These are phyloP conservation scores for Dicerorhinus sumatrensis DNA, from an alignment of 2,113 vertebrate genomes.

Conservation along the genomic window DNA sequence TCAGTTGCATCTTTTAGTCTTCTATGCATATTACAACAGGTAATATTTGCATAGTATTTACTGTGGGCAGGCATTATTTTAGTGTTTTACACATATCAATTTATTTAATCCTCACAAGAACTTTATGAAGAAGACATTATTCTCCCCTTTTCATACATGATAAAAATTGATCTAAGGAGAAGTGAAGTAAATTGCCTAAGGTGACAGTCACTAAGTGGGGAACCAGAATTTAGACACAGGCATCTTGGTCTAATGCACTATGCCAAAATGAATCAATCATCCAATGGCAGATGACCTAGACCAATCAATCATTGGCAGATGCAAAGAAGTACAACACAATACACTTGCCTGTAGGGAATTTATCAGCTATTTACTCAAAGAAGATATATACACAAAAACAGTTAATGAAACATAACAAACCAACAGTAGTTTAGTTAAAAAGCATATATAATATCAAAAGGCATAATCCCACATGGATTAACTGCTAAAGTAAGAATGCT, in stretches of 20 bases:
- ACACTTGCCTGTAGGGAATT: not conserved
- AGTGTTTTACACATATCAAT: not conserved
- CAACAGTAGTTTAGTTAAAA: not conserved
- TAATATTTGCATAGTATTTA: not conserved
- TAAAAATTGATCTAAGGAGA: not conserved
- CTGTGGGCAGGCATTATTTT: not conserved
- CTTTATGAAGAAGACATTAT: not conserved
- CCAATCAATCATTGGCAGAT: not conserved
- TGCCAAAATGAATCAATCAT: not conserved
- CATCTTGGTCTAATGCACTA: not conserved
- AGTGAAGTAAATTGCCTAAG: not conserved
- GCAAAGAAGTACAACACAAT: not conserved
- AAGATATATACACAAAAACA: not conserved
- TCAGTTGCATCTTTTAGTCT: not conserved
- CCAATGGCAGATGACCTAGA: not conserved
- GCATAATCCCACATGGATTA: not conserved
- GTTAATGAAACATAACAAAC: not conserved
- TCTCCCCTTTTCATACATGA: not conserved
- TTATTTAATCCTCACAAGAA: slow-evolving; percentile 9
- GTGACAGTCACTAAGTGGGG: not conserved
- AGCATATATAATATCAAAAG: not conserved
- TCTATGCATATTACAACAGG: not conserved
- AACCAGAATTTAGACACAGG: not conserved
- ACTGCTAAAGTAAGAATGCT: not conserved
- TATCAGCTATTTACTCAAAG: not conserved